phyloP scores from a whole-genome alignment of 2,113 vertebrate species.

The Gobius niger region DNA sequence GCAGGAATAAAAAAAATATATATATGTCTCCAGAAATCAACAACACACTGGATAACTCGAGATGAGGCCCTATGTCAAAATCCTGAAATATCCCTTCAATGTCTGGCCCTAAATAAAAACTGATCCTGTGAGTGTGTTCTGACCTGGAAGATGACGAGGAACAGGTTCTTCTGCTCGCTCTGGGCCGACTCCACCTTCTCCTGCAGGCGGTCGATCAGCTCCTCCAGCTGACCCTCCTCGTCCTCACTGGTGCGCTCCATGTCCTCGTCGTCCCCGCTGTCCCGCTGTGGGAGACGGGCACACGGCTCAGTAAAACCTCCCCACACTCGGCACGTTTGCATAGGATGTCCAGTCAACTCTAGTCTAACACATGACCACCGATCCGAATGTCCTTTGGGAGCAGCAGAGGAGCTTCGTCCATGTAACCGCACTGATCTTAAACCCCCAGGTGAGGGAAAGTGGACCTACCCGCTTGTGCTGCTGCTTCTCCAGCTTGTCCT shows the following conservation, averaged over 20 bases:
- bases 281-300: conserved; percentile 70
- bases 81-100: no score
- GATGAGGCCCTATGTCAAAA: no score
- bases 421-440: no score
- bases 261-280: conserved; percentile 88
- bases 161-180: conserved; percentile 98
- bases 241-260: conserved; percentile 91
- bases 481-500: conserved; percentile 93
- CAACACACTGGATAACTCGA: no score
- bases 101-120: background rate
- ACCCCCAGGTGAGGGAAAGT: background rate
- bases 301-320: background rate
- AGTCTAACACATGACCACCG: no score
- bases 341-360: no score
- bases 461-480: conserved; percentile 81
- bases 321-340: no score
- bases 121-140: no score
- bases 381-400: no score
- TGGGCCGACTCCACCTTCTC: conserved; percentile 97
- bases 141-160: conserved; percentile 98
- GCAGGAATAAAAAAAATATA: no score
- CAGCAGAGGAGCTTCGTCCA: no score
- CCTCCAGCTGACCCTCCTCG: conserved; percentile 91
- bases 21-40: no score
- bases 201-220: conserved; percentile 93